Evolutionary conservation across 2,888 invertebrate species (phyloP), one percentile per base, ranked within the genome.

Genomic region (Drosophila picticornis): DNA sequence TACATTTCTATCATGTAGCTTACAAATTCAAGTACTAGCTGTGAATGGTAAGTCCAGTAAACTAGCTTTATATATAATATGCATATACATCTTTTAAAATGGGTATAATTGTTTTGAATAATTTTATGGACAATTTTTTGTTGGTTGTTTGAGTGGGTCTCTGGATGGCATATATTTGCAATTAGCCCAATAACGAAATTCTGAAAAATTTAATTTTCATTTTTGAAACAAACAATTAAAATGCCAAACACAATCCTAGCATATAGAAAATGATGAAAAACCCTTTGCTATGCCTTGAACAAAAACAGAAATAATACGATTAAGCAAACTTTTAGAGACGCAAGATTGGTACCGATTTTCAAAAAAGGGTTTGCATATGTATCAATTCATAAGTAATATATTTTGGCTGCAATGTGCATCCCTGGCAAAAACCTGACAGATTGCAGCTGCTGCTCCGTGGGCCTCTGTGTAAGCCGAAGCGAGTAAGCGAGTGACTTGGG

Each of bases 401-500:
- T 16, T 25, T 38, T 27, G 36, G 27, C 13, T 53, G 50, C 40
- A 4, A 29, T 16, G 2, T 62, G 72, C 63, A 77, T 19, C 73
- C 79, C 80, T 79, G 80, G 66, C 31, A 50, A 74, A 58, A 79
- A 68, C 71, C 71, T 69, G 72, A 70, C 75, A 78, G 72, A 81
- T 87, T 88, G 87, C 89, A 87, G 84, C 89, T 89, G 86, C 80
- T 61, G 64, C 53, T 69, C 51, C 34, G 55, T 66, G 55, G 65
- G 53, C 61, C 71, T 16, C 67, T 75, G 64, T 84, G 82, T 77
- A 80, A 85, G 72, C 75, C 65, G 76, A 78, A 80, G 58, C 87
- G 74, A 87, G 69, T 85, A 78, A 80, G 58, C 87, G 74, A 87
- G 69, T 85, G 84, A 85, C 86, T 84, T 77, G 83, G 70, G 59